A percentile compares a stretch with the other conserved stretches of the same genome.
Evolutionary conservation across 2,113 vertebrate genomes (phyloP).

Genomic region (Poicephalus gulielmi): DNA sequence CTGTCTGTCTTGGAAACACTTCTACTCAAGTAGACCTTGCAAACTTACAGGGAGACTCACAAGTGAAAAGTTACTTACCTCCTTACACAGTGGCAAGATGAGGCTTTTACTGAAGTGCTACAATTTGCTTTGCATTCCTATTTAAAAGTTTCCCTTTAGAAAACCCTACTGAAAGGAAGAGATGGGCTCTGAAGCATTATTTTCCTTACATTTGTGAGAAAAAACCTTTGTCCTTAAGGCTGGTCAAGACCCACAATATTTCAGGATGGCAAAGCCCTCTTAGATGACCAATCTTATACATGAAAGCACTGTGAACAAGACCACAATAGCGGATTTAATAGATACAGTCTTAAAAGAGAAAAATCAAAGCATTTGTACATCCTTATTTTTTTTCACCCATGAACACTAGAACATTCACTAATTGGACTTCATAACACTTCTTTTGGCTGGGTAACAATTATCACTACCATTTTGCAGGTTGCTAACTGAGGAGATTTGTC

Average conservation of each 20-base stretch:
- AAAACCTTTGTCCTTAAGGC: not conserved
- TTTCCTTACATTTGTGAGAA: not conserved
- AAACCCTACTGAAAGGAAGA: not conserved
- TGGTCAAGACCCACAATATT: not conserved
- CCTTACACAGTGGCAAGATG: not conserved
- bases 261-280: not conserved
- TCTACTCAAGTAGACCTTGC: not conserved
- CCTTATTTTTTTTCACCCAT: not conserved
- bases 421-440: not conserved
- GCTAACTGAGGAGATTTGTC: not conserved
- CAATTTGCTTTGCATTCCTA: not conserved
- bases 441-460: not conserved
- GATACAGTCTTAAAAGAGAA: not conserved
- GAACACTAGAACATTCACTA: not conserved
- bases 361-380: not conserved
- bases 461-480: not conserved
- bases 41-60: not conserved
- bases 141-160: slow-evolving; percentile 9
- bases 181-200: not conserved
- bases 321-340: not conserved
- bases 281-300: not conserved
- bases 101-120: not conserved
- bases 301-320: slow-evolving; percentile 4
- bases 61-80: not conserved
- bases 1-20: not conserved